phyloP scores from a whole-genome alignment of 2,797 vertebrate genomes.

The Liparis tanakae region DNA sequence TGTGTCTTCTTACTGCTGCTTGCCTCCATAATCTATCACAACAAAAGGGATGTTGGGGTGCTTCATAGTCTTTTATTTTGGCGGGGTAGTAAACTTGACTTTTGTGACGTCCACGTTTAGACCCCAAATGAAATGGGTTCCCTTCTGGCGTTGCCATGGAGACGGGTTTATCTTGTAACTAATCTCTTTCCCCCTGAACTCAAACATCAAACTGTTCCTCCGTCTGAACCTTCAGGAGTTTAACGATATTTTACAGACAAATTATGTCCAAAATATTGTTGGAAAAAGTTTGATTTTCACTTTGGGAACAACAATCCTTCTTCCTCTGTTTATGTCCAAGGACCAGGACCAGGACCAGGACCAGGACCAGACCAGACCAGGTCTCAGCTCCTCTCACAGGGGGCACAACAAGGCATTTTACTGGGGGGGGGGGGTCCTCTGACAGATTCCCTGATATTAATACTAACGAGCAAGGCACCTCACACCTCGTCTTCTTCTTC shows the following conservation, averaged over 20 bases:
- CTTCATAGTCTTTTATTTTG: background rate
- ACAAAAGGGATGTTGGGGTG: background rate
- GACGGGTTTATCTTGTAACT: background rate
- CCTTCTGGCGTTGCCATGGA: background rate
- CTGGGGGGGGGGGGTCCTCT: conserved; percentile 42
- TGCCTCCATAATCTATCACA: background rate
- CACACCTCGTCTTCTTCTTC: conserved; percentile 23
- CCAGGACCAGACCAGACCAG: conserved; percentile 21
- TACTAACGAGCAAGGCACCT: conserved; percentile 61
- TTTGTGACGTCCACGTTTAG: background rate
- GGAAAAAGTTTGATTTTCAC: conserved; percentile 7
- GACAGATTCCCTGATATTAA: conserved; percentile 66
- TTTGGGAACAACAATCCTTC: too few species aligned
- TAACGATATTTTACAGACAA: background rate
- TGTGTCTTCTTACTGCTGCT: too few species aligned
- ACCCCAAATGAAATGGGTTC: background rate
- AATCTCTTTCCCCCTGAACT: background rate
- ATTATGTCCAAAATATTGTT: background rate
- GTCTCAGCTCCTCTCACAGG: conserved; percentile 47
- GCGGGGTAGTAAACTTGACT: background rate
- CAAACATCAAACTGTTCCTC: background rate
- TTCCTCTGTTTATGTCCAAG: conserved; percentile 51
- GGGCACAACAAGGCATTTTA: conserved; percentile 53
- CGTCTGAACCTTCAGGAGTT: background rate
- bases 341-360: conserved; percentile 20